Base-by-base conservation (phyloP, 2,888 invertebrate genomes). In the Tupiocoris notatus region DNA sequence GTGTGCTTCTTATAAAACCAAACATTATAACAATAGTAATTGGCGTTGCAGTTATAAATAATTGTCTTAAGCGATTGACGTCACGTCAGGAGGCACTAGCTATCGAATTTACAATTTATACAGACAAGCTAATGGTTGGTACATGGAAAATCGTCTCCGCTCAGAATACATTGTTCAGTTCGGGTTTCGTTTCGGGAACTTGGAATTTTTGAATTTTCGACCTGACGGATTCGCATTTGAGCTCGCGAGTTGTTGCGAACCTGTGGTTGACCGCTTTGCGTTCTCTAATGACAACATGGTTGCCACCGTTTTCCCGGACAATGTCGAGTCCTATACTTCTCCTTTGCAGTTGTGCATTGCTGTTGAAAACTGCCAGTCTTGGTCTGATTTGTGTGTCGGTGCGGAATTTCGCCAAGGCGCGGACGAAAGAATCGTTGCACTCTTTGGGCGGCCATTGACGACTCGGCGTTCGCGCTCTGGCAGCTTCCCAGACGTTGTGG, bases 171-270 rank as follows among this genome's bases (percentile, higher is more conserved):
- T 63, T 78, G 62, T 78, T 78, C n/a, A 75, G 75, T 25, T 77
- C 75, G 16, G 77, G 71, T 56, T 78, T 77, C 17, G 77, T 66
- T 71, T 77, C 77, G 64, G 76, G 70, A 21, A 68, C 70, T 59
- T 78, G 75, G 24, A 78, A 74, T 56, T 78, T 83, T 62, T 85
- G 83, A 77, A 86, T 86, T 64, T 86, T 82, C 25, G 86, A 85
- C 80, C 86, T 84, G 1, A 86, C 84, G 22, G 86, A 85, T 78
- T 86, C 86, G 81, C 86, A 86, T 78, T 86, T 86, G 59, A 86
- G 85, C 79, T 86, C 86, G 80, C 85, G 85, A 81, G 85, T 85
- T 70, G 85, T 83, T 54, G 85, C 84, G 81, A 84, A 86, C 16
- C 85, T 85, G 1, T 85, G 84, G 61, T 84, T 82, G 3, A 85